These are phyloP conservation scores for Stenichneumon culpator DNA, from an alignment of 2,888 invertebrate genomes.

Conservation along the genomic window DNA sequence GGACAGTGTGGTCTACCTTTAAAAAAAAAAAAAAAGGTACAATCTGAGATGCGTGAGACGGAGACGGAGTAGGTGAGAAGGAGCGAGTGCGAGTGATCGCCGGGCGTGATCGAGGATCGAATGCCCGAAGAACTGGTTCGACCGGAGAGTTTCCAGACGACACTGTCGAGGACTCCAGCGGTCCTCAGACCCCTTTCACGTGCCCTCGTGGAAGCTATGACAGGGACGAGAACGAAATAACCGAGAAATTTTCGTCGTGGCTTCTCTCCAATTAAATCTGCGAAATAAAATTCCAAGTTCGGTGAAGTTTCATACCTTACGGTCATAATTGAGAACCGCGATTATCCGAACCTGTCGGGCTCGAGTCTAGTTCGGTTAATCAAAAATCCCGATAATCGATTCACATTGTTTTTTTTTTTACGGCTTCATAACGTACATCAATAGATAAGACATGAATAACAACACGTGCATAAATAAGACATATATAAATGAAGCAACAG, in stretches of 20 bases:
- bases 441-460: too few species aligned
- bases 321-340: not conserved
- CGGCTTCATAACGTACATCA: too few species aligned
- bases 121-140: constrained; percentile 65
- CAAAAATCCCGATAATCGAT: too few species aligned
- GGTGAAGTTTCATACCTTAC: not conserved
- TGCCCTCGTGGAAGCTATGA: constrained; percentile 10
- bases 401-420: too few species aligned
- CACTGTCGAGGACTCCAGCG: constrained; percentile 42
- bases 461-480: too few species aligned
- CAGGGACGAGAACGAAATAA: constrained; percentile 13
- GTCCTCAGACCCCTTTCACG: constrained; percentile 27
- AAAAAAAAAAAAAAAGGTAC: not conserved
- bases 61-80: constrained; percentile 27
- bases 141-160: constrained; percentile 57
- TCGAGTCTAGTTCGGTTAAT: too few species aligned
- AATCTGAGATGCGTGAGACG: constrained; percentile 33
- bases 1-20: constrained; percentile 25
- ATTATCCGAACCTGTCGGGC: too few species aligned
- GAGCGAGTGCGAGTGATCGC: constrained; percentile 32
- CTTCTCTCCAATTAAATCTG: not conserved
- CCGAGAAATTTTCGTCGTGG: constrained; percentile 1
- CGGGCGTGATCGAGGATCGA: constrained; percentile 63
- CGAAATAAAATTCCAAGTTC: not conserved
- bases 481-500: too few species aligned